Percentiles rank a stretch among this genome's conserved stretches.
Conservation (phyloP, 2,888 invertebrate genomes). For the Cyclophora albipunctata region DNA sequence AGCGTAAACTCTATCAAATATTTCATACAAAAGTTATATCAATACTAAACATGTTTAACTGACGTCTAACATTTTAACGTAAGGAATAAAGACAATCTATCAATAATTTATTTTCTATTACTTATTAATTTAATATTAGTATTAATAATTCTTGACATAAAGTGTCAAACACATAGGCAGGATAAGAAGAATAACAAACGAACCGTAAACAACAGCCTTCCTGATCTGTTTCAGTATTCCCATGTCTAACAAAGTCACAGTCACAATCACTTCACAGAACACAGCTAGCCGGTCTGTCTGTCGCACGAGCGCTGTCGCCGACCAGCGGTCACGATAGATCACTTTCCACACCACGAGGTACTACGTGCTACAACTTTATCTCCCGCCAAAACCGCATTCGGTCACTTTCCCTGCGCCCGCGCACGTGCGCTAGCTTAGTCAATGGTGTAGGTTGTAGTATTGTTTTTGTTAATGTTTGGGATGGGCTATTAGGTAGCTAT, state of each 20-base stretch:
- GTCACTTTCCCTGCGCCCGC: slow-evolving; percentile 20
- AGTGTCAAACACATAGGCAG: too few relatives aligned
- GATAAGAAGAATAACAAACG: slow-evolving; percentile 20
- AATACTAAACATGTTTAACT: too few relatives aligned
- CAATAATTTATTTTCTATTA: too few relatives aligned
- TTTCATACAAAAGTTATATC: too few relatives aligned
- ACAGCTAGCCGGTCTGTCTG: slow-evolving; percentile 22
- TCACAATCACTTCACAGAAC: slow-evolving; percentile 10
- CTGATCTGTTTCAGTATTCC: slow-evolving; percentile 67
- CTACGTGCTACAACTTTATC: slow-evolving; percentile 31
- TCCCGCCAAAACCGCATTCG: slow-evolving; percentile 43
- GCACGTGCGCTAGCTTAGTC: slow-evolving; percentile 10
- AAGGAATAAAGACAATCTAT: too few relatives aligned
- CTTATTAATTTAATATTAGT: too few relatives aligned
- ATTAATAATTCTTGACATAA: too few relatives aligned
- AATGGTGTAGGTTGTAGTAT: background rate
- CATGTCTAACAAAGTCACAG: slow-evolving; percentile 28
- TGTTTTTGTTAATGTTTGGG: too few relatives aligned
- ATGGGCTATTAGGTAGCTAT: too few relatives aligned
- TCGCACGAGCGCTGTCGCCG: slow-evolving; percentile 39
- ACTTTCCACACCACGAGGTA: slow-evolving; percentile 39
- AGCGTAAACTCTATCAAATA: too few relatives aligned
- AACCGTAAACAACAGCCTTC: slow-evolving; percentile 59
- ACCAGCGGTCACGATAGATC: slow-evolving; percentile 38
- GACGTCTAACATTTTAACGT: too few relatives aligned